These are phyloP conservation scores for Entomobrya multifasciata DNA, from an alignment of 2,888 invertebrate species.

Conservation along the genomic window DNA sequence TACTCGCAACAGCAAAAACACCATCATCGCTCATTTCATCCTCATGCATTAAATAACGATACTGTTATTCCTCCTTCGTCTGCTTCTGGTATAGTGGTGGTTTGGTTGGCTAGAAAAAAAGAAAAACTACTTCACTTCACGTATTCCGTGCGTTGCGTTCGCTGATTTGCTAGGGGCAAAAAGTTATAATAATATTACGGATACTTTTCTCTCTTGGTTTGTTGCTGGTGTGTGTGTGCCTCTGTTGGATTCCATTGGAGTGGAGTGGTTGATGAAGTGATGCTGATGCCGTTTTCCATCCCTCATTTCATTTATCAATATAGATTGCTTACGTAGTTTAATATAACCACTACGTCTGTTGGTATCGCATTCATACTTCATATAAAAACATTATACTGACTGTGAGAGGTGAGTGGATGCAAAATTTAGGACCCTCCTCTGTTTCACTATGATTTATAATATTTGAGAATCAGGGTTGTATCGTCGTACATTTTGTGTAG, in stretches of 20 bases:
- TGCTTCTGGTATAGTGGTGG: background rate
- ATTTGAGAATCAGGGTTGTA: no score
- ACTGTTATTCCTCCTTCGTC: background rate
- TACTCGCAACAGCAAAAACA: background rate
- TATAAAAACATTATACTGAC: constrained; percentile 7
- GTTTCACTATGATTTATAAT: no score
- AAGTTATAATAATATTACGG: constrained; percentile 42
- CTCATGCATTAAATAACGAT: constrained; percentile 56
- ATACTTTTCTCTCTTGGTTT: constrained; percentile 7
- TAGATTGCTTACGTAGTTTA: background rate
- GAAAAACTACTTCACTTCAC: background rate
- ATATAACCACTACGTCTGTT: background rate
- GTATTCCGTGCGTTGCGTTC: background rate
- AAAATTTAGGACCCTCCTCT: no score
- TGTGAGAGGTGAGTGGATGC: no score
- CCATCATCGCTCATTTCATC: constrained; percentile 51
- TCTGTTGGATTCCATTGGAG: constrained; percentile 4
- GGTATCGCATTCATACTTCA: background rate
- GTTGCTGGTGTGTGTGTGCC: background rate
- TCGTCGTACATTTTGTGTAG: no score
- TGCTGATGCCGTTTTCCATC: constrained; percentile 24
- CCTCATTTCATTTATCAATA: constrained; percentile 37
- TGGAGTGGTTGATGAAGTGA: constrained; percentile 25
- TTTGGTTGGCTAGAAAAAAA: no score
- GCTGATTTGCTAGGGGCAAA: constrained; percentile 49